A percentile compares a stretch with the other conserved stretches of the same genome.
phyloP scores from a whole-genome alignment of 2,888 invertebrate species.

The Eupithecia centaureata region DNA sequence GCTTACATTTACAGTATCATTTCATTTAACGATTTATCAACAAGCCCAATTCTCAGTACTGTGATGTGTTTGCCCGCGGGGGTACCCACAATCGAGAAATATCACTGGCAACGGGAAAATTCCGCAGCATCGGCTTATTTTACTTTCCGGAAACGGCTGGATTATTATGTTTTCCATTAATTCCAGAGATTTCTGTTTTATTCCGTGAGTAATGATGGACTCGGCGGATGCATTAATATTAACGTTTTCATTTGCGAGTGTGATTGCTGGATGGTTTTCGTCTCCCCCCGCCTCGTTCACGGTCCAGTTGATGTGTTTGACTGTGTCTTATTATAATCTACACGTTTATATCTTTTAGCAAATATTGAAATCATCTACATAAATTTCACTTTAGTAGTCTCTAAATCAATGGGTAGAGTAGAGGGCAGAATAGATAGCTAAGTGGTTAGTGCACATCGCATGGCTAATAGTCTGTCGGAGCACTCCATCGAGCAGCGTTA shows the following conservation, averaged over 20 bases:
- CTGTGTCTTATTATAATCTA: neutral
- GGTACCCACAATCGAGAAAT: slow-evolving; percentile 2
- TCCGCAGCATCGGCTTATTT: slow-evolving; percentile 4
- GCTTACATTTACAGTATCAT: neutral
- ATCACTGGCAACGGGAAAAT: slow-evolving; percentile 17
- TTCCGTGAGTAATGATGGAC: slow-evolving; percentile 14
- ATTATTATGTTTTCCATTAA: slow-evolving; percentile 29
- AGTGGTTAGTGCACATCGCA: neutral
- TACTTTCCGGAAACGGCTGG: slow-evolving; percentile 20
- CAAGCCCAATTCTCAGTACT: neutral
- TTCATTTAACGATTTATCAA: neutral
- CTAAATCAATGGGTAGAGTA: neutral
- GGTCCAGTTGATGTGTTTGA: neutral
- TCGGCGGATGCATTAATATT: slow-evolving; percentile 18
- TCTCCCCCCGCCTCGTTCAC: neutral
- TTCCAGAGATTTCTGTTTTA: slow-evolving; percentile 12
- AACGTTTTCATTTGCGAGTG: slow-evolving; percentile 9
- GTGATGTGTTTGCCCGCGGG: neutral
- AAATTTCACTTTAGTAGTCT: neutral
- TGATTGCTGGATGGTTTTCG: slow-evolving; percentile 5
- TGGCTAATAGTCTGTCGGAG: slow-evolving; percentile 12
- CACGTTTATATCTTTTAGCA: neutral
- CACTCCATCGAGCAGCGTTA: slow-evolving; percentile 18
- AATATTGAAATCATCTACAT: neutral
- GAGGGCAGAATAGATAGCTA: neutral